A percentile compares a stretch with the other conserved stretches of the same genome.
Evolutionary conservation across 2,888 invertebrate genomes (phyloP).

Genomic region (Liopterus haemorrhoidalis): DNA sequence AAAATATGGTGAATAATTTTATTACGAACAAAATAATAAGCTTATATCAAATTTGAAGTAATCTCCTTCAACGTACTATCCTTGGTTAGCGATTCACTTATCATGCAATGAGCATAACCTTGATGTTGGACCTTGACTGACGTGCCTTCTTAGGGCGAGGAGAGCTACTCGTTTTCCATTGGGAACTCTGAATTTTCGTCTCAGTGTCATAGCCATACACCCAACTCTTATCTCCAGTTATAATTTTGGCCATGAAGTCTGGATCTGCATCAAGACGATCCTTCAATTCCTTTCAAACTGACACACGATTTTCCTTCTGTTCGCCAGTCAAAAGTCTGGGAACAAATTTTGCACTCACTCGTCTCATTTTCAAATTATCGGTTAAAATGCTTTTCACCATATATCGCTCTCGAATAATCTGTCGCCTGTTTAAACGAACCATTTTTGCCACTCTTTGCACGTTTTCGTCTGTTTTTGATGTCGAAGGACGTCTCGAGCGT

Average conservation of each 20-base stretch:
- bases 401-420: not conserved
- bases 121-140: slow-evolving; percentile 23
- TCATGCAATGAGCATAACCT: too few species aligned
- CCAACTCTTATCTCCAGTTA: slow-evolving; percentile 21
- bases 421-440: slow-evolving; percentile 1
- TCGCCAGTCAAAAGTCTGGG: slow-evolving; percentile 22
- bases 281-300: slow-evolving; percentile 18
- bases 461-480: too few species aligned
- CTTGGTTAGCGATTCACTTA: too few species aligned
- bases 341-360: slow-evolving; percentile 20
- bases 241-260: slow-evolving; percentile 11
- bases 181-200: too few species aligned
- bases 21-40: too few species aligned
- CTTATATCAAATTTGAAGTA: too few species aligned
- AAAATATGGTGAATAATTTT: too few species aligned
- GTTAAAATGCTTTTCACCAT: slow-evolving; percentile 11
- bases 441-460: slow-evolving; percentile 2
- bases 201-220: slow-evolving; percentile 9
- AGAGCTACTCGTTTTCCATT: slow-evolving; percentile 20
- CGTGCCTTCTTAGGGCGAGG: slow-evolving; percentile 26
- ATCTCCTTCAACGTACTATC: too few species aligned
- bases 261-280: slow-evolving; percentile 19
- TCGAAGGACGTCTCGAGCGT: not conserved
- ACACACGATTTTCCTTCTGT: slow-evolving; percentile 18
- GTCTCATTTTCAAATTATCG: slow-evolving; percentile 22